These are phyloP conservation scores for Alviniconcha strummeri DNA, from an alignment of 2,888 invertebrate species.

Conservation along the genomic window DNA sequence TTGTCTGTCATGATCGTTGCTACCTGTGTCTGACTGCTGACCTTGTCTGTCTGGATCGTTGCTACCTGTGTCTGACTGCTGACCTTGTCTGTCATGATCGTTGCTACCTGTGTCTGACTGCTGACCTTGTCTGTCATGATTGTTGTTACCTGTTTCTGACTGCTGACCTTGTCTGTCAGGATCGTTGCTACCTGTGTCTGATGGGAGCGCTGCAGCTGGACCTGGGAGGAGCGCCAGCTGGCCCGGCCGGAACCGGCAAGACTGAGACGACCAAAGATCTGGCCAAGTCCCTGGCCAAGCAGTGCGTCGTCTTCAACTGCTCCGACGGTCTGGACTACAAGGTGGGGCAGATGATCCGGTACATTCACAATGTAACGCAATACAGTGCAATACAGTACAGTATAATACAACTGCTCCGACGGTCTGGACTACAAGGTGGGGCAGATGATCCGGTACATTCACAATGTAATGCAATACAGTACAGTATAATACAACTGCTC, in stretches of 20 bases:
- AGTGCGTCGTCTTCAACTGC: constrained; percentile 94
- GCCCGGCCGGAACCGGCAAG: constrained; percentile 90
- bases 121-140: too few relatives aligned
- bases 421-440: neutral
- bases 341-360: constrained; percentile 58
- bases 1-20: too few relatives aligned
- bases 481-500: constrained; percentile 82
- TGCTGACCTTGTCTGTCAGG: constrained; percentile 47
- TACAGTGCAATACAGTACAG: neutral
- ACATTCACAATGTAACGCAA: neutral
- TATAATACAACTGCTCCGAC: neutral
- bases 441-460: too few relatives aligned
- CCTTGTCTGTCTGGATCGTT: too few relatives aligned
- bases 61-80: too few relatives aligned
- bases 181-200: constrained; percentile 87
- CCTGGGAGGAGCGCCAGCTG: constrained; percentile 90
- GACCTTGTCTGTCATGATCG: too few relatives aligned
- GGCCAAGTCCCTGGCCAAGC: constrained; percentile 89
- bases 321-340: constrained; percentile 84
- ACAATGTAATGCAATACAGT: neutral
- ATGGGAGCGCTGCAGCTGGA: constrained; percentile 93
- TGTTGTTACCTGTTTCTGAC: too few relatives aligned
- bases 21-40: too few relatives aligned
- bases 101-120: too few relatives aligned
- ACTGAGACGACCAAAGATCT: constrained; percentile 94